Evolutionary conservation across 2,888 invertebrate genomes (phyloP).

Genomic region (Sisyra nigra): DNA sequence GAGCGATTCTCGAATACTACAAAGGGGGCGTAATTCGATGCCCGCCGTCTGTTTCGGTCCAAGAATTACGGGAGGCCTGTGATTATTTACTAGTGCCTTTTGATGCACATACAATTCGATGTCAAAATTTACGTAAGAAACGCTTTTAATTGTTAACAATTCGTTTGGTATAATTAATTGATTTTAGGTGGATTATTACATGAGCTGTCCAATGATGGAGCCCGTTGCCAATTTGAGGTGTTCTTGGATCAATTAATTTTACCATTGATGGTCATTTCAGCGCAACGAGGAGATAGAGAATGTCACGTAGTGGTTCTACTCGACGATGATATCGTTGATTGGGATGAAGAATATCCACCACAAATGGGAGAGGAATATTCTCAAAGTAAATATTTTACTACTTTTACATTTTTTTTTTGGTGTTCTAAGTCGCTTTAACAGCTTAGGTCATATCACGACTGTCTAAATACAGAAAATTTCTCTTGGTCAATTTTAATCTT

Average conservation of each 20-base stretch:
- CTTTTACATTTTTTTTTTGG: neutral
- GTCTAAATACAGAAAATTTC: too few species aligned
- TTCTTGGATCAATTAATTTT: slow-evolving; percentile 91
- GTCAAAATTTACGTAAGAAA: slow-evolving; percentile 81
- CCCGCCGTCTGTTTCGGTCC: slow-evolving; percentile 89
- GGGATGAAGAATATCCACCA: slow-evolving; percentile 99
- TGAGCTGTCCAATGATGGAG: slow-evolving; percentile 98
- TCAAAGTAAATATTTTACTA: slow-evolving; percentile 55
- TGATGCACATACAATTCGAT: slow-evolving; percentile 86
- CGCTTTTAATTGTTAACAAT: slow-evolving; percentile 1
- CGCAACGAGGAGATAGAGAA: slow-evolving; percentile 89
- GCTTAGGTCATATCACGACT: too few species aligned
- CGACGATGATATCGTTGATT: slow-evolving; percentile 91
- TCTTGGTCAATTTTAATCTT: too few species aligned
- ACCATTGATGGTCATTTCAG: slow-evolving; percentile 90
- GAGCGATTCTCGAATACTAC: slow-evolving; percentile 91
- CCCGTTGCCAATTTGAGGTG: slow-evolving; percentile 87
- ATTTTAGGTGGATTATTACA: slow-evolving; percentile 87
- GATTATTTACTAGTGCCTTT: slow-evolving; percentile 97
- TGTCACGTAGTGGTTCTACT: slow-evolving; percentile 92
- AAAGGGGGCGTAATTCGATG: slow-evolving; percentile 82
- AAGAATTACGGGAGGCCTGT: slow-evolving; percentile 94
- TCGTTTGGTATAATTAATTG: neutral
- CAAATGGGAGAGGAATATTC: slow-evolving; percentile 99
- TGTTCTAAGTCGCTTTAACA: too few species aligned